These are phyloP conservation scores for Agrotis puta DNA, from an alignment of 2,888 invertebrate genomes.

Conservation along the genomic window DNA sequence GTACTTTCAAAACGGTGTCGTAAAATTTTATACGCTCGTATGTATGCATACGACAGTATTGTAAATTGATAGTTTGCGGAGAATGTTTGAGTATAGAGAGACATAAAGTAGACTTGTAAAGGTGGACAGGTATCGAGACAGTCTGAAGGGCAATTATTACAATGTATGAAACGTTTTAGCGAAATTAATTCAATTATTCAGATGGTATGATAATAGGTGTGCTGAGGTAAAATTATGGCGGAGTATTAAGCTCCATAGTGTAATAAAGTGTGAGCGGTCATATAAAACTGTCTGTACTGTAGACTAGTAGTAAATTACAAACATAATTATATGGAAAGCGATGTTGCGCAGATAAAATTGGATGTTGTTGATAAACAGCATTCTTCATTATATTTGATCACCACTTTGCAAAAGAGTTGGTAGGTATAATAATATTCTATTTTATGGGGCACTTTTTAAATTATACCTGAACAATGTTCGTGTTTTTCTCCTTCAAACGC, in stretches of 20 bases:
- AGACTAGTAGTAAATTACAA: conserved; percentile 45
- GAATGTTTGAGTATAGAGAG: conserved; percentile 44
- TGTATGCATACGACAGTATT: conserved; percentile 54
- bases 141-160: conserved; percentile 50
- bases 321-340: conserved; percentile 41
- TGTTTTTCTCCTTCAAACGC: not conserved
- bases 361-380: conserved; percentile 10
- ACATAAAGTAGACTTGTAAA: conserved; percentile 45
- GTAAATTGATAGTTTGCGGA: conserved; percentile 61
- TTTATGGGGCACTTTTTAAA: not conserved
- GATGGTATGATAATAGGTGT: conserved; percentile 54
- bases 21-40: conserved; percentile 60
- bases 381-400: not conserved
- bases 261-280: conserved; percentile 45
- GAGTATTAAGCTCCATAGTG: conserved; percentile 44
- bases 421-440: no score
- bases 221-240: conserved; percentile 44
- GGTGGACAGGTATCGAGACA: conserved; percentile 31
- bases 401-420: not conserved
- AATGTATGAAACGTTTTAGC: conserved; percentile 61
- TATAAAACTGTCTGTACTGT: conserved; percentile 38
- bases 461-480: not conserved
- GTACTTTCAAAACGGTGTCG: conserved; percentile 47
- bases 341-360: conserved; percentile 1
- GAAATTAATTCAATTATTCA: conserved; percentile 62